Base-by-base conservation (phyloP, 2,113 vertebrate genomes). In the Ameiurus melas region DNA sequence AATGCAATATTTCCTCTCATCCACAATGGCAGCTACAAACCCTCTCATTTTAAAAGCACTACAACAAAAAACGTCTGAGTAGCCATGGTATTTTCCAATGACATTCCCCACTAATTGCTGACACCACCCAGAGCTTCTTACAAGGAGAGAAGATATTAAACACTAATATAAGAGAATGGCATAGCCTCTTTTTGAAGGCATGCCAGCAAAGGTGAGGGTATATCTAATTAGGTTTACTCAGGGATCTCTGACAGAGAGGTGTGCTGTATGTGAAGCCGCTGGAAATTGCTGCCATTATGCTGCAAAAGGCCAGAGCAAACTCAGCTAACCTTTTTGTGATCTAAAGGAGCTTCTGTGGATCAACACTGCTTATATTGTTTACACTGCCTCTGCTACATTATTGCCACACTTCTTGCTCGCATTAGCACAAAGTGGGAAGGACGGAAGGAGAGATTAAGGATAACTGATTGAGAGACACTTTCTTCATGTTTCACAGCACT, bases 161-260 rank as follows among this genome's bases (percentile, higher is more conserved):
- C 77, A 75, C 85, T 89, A 92, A 92, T 82, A 88, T 58, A 77
- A 85, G 85, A 71, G 62, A 84, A 80, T 19, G 64, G 64, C 51
- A 16, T 47, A 27, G 68, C 64, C 79, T 30, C 78, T 70, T 86
- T 88, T 85, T 83, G 71, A 85, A 89, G 55, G 39, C 82, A 79
- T 79, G 85, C 86, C 85, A 85, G 89, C 19, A 88, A 91, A 91
- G 92, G 90, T 91, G 83, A 92, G 85, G 90, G 86, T 89, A 89
- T 88, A 89, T 91, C 91, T 90, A 90, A 93, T 93, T 91, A 91
- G 87, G 88, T 92, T 93, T 91, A 89, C 90, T 85, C 88, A 89
- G 87, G 88, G 90, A 91, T 91, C 89, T 91, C 87, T 82, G 85
- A 81, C 78, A 78, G 86, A 77, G 84, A 86, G 80, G n/a, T 19